Evolutionary conservation across 2,113 vertebrate genomes (phyloP).

Genomic region (Chloroceryle aenea): DNA sequence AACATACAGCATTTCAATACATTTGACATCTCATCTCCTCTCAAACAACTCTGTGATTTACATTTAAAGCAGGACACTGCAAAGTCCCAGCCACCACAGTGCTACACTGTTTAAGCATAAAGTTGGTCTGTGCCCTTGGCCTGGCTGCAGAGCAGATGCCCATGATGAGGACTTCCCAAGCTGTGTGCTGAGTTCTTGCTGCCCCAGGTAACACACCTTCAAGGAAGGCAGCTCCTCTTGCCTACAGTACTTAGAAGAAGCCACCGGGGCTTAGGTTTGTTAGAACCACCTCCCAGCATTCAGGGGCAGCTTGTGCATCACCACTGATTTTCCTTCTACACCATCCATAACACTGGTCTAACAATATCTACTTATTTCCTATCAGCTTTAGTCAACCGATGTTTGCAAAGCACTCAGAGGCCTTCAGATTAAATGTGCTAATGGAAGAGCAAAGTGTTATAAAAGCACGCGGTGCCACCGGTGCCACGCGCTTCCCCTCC

Average conservation of each 20-base stretch:
- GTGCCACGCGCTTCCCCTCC: fast-evolving
- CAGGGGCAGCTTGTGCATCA: background rate
- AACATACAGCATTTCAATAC: background rate
- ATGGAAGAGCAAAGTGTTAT: background rate
- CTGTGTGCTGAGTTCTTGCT: background rate
- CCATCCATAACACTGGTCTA: background rate
- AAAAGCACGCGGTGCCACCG: fast-evolving
- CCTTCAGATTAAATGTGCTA: background rate
- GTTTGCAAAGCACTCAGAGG: background rate
- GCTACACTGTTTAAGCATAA: background rate
- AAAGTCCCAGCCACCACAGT: background rate
- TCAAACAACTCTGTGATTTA: background rate
- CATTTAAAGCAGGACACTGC: background rate
- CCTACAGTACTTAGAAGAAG: fast-evolving
- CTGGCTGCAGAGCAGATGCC: fast-evolving
- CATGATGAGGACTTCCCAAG: background rate
- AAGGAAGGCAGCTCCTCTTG: background rate
- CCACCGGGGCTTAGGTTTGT: fast-evolving
- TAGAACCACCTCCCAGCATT: background rate
- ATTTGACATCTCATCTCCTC: background rate
- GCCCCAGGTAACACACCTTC: fast-evolving
- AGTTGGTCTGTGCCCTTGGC: fast-evolving
- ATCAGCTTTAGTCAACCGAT: background rate
- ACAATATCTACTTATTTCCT: background rate
- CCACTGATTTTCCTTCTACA: fast-evolving